Base-by-base conservation (phyloP, 2,888 invertebrate species). In the Elegia similella region DNA sequence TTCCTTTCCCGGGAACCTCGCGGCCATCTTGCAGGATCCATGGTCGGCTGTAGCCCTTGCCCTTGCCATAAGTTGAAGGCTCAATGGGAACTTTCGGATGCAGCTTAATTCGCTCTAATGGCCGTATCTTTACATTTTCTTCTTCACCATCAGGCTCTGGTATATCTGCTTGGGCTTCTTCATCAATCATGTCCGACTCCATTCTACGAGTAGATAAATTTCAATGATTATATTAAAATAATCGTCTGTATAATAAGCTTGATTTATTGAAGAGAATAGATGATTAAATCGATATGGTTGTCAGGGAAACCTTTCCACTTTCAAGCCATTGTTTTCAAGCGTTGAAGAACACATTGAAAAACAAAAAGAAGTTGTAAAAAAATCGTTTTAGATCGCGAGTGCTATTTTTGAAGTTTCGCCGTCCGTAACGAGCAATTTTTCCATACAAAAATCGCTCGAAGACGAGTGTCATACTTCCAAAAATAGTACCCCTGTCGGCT, bases 21-120 rank as follows among this genome's bases (percentile, higher is more conserved):
- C 88, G 80, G 0, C 89, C 90, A 69, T 91, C 91, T 59, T 88
- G 87, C 50, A 91, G 71, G 53, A 91, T 91, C 91, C 91, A 91
- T 1, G 81, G 76, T 29, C 88, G 78, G 59, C 91, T 91, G 53
- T 70, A 88, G 50, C 81, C 82, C 60, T 84, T 84, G 13, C 80
- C 80, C 74, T 78, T 89, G 0, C 84, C 86, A 66, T 89, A 88
- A 1, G 82, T 74, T 29, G 88, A 84, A 7, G 83, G 81, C 70
- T 90, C 91, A 52, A 85, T 66, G 1, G 90, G 90, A 44, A 70
- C 84, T 74, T 89, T 88, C 7, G 89, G 87, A 56, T 87, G 63
- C 5, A 80, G 81, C 50, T 75, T 86, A 52, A 89, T 78, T 30
- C 88, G 80, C 55, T 91, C 89, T 7, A 83, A 69, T 1, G 85